A percentile compares a stretch with the other conserved stretches of the same genome.
Evolutionary conservation across 2,113 vertebrate genomes (phyloP).

Genomic region (Entelurus aequoreus): DNA sequence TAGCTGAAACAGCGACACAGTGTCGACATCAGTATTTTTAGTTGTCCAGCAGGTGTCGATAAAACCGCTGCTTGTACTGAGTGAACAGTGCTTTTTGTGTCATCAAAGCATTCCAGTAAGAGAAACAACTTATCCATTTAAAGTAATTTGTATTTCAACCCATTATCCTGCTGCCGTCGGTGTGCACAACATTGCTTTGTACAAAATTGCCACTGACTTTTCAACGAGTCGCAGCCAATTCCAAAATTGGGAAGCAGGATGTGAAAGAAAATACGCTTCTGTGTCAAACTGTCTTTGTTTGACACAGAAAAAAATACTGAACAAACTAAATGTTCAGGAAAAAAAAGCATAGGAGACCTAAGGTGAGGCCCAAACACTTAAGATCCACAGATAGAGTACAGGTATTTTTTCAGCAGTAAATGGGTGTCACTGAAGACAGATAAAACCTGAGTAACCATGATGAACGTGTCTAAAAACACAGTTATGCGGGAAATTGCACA

Average conservation of each 20-base stretch:
- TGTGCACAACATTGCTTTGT: constrained; percentile 1
- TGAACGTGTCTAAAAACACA: too few species aligned
- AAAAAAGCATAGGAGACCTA: too few species aligned
- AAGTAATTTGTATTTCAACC: constrained; percentile 2
- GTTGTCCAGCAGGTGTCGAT: neutral
- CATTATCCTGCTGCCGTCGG: neutral
- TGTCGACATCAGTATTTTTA: neutral
- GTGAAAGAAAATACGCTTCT: too few species aligned
- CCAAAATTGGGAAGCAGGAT: too few species aligned
- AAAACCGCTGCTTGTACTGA: neutral
- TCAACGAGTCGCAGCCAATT: neutral
- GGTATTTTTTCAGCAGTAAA: constrained; percentile 46
- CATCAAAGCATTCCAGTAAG: neutral
- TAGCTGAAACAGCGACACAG: neutral
- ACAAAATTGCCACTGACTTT: neutral
- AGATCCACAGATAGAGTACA: constrained; percentile 36
- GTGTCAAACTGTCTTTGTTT: too few species aligned
- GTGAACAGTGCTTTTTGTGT: constrained; percentile 2
- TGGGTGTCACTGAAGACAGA: constrained; percentile 52
- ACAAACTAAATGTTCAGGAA: too few species aligned
- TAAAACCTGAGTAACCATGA: constrained; percentile 3
- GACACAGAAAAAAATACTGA: too few species aligned
- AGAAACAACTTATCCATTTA: too few species aligned
- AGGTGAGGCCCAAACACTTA: constrained; percentile 35
- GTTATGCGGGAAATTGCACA: too few species aligned